Evolutionary conservation across 2,113 vertebrate genomes (phyloP).

Genomic region (Willisornis vidua): DNA sequence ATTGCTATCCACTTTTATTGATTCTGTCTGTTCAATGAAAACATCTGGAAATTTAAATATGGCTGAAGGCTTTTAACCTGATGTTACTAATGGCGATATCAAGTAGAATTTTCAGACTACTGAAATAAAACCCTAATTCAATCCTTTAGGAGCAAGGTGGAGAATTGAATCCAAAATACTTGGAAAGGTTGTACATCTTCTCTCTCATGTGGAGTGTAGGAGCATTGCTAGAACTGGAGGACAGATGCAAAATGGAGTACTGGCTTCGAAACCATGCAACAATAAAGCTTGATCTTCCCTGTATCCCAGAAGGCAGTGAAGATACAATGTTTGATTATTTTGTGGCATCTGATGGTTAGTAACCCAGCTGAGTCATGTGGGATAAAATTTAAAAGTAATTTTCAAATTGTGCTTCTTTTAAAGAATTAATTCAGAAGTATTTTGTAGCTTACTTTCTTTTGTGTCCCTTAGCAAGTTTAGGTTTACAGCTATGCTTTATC

Average conservation of each 20-base stretch:
- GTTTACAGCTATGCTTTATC: not conserved
- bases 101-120: not conserved
- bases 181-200: slow-evolving; percentile 90
- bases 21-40: not conserved
- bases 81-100: not conserved
- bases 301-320: slow-evolving; percentile 69
- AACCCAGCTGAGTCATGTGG: not conserved
- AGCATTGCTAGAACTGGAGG: slow-evolving; percentile 85
- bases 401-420: not conserved
- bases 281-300: slow-evolving; percentile 80
- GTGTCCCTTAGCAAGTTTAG: not conserved
- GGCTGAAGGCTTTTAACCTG: not conserved
- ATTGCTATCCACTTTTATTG: not conserved
- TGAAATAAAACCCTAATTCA: not conserved
- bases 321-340: slow-evolving; percentile 91
- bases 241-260: slow-evolving; percentile 84
- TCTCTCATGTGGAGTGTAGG: slow-evolving; percentile 95
- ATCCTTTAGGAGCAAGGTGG: slow-evolving; percentile 83
- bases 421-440: not conserved
- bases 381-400: not conserved
- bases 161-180: slow-evolving; percentile 79
- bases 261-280: slow-evolving; percentile 81
- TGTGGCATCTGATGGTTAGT: slow-evolving; percentile 84
- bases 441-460: not conserved
- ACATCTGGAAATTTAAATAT: not conserved